Evolutionary conservation across 35 echinoderm and acorn worm species (phyloP).

Genomic region (Diadema setosum): DNA sequence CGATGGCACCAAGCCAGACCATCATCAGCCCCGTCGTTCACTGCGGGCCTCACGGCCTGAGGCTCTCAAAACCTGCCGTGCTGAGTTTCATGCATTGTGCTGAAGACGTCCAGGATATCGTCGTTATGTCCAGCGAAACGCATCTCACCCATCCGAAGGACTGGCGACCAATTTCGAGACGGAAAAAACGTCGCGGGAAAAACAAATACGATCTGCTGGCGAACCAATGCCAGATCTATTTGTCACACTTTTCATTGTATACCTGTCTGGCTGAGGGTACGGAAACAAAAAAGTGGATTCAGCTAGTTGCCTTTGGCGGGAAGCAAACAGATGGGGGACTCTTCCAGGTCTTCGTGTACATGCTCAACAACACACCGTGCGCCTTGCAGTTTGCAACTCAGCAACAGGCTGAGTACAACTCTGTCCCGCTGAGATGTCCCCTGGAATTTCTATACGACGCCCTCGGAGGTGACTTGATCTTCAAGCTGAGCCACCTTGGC

Average conservation of each 20-base stretch:
- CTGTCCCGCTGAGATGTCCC: conserved; percentile 23
- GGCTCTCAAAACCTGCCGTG: conserved; percentile 57
- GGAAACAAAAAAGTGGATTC: conserved; percentile 81
- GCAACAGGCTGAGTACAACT: conserved; percentile 57
- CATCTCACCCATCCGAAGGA: conserved; percentile 63
- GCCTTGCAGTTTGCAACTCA: conserved; percentile 89
- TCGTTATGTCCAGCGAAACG: conserved; percentile 77
- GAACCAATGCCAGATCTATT: conserved; percentile 71
- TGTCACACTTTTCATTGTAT: conserved; percentile 87
- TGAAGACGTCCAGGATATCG: conserved; percentile 39
- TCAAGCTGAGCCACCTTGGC: conserved; percentile 44
- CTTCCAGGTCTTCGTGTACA: conserved; percentile 75
- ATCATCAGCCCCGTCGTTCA: conserved; percentile 92
- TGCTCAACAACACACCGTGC: conserved; percentile 91
- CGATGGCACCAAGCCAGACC: conserved; percentile 39
- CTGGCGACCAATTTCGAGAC: conserved; percentile 17
- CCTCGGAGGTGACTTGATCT: conserved; percentile 30
- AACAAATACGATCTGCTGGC: conserved; percentile 26
- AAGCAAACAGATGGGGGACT: conserved; percentile 34
- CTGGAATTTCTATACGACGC: conserved; percentile 40
- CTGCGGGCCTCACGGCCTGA: conserved; percentile 74
- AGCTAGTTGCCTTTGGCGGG: conserved; percentile 72
- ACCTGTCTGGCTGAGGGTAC: conserved; percentile 74
- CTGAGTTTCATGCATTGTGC: conserved; percentile 90
- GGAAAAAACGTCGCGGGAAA: neutral